Evolutionary conservation across 2,797 vertebrate species (phyloP).

Genomic region (Ctenochaetus hawaiiensis): DNA sequence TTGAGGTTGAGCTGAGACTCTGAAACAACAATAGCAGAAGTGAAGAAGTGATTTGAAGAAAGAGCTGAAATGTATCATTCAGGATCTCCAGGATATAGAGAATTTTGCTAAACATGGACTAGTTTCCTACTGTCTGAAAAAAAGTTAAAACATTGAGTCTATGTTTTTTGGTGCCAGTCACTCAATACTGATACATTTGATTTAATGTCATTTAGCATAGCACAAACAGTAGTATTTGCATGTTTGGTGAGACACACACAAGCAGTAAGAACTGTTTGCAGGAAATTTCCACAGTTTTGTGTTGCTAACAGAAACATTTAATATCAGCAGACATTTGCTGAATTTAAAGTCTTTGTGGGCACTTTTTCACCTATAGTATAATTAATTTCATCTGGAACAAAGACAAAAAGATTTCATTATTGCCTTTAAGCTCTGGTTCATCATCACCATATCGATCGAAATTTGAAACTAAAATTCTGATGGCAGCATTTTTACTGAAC

Average conservation of each 20-base stretch:
- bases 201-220: background rate
- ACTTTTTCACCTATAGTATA: background rate
- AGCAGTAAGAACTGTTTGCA: background rate
- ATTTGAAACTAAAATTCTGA: background rate
- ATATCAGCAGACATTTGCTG: background rate
- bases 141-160: background rate
- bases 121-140: background rate
- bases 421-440: background rate
- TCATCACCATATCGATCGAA: background rate
- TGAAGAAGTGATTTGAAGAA: slow-evolving; percentile 22
- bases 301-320: background rate
- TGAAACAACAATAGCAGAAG: slow-evolving; percentile 32
- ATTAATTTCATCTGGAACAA: background rate
- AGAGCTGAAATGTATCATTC: slow-evolving; percentile 11
- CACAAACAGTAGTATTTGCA: background rate
- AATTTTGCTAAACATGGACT: background rate
- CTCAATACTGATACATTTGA: background rate
- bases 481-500: background rate
- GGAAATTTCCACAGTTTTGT: background rate
- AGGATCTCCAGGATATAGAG: background rate
- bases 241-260: background rate
- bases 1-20: slow-evolving; percentile 13
- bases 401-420: background rate
- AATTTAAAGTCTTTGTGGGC: background rate
- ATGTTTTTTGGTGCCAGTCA: background rate